Conservation (phyloP, 2,113 vertebrate species). For the Phyllostomus discolor region DNA sequence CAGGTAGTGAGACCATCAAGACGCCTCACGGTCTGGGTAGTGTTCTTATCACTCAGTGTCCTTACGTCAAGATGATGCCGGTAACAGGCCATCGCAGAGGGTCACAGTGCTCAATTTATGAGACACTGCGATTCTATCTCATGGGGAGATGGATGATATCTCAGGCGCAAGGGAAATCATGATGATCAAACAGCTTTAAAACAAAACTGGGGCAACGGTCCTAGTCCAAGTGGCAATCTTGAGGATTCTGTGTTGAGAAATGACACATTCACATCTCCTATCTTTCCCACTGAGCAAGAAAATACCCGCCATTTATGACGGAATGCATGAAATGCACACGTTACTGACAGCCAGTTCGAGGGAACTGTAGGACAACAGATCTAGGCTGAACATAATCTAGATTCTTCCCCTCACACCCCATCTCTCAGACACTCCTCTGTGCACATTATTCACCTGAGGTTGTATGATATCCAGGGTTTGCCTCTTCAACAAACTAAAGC, state of each 20-base stretch:
- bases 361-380: fast-evolving
- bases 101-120: background rate
- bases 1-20: background rate
- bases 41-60: background rate
- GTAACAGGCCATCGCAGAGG: background rate
- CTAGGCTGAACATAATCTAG: fast-evolving
- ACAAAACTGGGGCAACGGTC: background rate
- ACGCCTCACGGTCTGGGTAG: background rate
- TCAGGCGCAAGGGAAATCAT: background rate
- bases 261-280: background rate
- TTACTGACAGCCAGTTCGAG: background rate
- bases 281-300: background rate
- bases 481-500: background rate
- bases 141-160: background rate
- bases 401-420: fast-evolving
- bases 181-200: background rate
- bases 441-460: background rate
- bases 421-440: background rate
- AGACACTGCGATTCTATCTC: background rate
- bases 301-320: fast-evolving
- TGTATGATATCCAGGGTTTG: background rate
- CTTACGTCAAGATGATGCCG: background rate
- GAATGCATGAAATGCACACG: background rate
- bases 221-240: background rate
- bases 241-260: background rate